Percentiles rank a stretch among this genome's conserved stretches.
Conservation (phyloP, 30 jellyfish, hydroid and myxozoan genomes). For the Morbakka virulenta region DNA sequence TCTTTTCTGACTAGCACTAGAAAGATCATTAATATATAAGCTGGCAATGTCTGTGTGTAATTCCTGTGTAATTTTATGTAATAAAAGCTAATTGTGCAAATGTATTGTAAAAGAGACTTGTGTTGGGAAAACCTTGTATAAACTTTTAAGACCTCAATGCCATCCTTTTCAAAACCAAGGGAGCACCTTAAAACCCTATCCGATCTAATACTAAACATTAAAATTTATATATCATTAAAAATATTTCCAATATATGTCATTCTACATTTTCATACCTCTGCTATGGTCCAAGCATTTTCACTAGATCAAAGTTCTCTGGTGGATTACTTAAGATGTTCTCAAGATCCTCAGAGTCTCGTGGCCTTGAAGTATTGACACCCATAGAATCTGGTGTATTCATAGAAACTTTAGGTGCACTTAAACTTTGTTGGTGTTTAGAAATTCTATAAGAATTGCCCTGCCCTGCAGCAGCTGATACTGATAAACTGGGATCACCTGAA, state of each 20-base stretch:
- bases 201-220: background rate
- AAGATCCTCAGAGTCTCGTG: constrained; percentile 52
- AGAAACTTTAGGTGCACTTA: background rate
- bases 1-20: too few relatives aligned
- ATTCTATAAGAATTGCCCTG: background rate
- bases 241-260: background rate
- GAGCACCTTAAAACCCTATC: background rate
- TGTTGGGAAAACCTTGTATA: too few relatives aligned
- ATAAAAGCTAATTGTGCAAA: too few relatives aligned
- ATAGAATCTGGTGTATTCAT: background rate
- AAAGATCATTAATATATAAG: too few relatives aligned
- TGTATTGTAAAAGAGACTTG: too few relatives aligned
- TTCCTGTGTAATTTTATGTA: too few relatives aligned
- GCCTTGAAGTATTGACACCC: background rate
- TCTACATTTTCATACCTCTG: background rate
- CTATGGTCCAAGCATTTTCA: constrained; percentile 21
- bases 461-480: background rate
- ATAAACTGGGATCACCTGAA: background rate
- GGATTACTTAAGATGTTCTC: constrained; percentile 75
- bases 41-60: too few relatives aligned
- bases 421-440: background rate
- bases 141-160: too few relatives aligned
- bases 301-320: constrained; percentile 79
- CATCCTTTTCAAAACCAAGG: background rate
- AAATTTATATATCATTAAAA: background rate